Evolutionary conservation across 2,113 vertebrate species (phyloP), one percentile per base, ranked within the genome.

Genomic region (Mirounga angustirostris): DNA sequence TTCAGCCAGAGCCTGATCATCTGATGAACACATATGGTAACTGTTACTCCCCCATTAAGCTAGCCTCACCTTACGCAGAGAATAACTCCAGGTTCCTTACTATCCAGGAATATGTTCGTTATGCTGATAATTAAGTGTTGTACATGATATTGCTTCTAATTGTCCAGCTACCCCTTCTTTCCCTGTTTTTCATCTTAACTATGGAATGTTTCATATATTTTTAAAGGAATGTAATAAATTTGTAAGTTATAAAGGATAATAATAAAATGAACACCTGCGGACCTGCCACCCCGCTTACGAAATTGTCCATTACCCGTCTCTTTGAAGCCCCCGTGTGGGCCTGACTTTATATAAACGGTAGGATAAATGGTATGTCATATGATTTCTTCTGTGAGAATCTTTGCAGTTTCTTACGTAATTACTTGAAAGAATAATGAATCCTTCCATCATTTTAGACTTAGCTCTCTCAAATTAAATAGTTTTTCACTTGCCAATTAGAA

Each of bases 221-320:
- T 86, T 93, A 69, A 96, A 97, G 92, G 67, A 79, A 87, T 24
- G n/a, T 79, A 91, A 94, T 97, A 89, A 88, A 93, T 94, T 78
- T 97, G 59, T 97, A 81, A 78, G 82, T 96, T 96, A 63, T 95
- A 95, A 93, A 96, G 59, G 56, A 94, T 78, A 95, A 91, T 86
- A 96, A 89, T 97, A 92, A 97, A 97, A 88, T 78, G 87, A 95
- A 92, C 95, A 98, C 92, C 96, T 97, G 94, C 95, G 80, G 69
- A 83, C 87, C 69, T 15, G 11, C 93, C 43, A 73, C 73, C 50
- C 40, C 81, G 54, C 83, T 56, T 89, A 90, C 96, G 79, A 83
- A 92, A 81, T 78, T 95, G 76, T 79, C 67, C 24, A 74, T 97
- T 73, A 88, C 58, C 56, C 58, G 2, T 94, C 95, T 92, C 76